Conservation (phyloP, 2,113 vertebrate genomes). For the Phaethon lepturus region DNA sequence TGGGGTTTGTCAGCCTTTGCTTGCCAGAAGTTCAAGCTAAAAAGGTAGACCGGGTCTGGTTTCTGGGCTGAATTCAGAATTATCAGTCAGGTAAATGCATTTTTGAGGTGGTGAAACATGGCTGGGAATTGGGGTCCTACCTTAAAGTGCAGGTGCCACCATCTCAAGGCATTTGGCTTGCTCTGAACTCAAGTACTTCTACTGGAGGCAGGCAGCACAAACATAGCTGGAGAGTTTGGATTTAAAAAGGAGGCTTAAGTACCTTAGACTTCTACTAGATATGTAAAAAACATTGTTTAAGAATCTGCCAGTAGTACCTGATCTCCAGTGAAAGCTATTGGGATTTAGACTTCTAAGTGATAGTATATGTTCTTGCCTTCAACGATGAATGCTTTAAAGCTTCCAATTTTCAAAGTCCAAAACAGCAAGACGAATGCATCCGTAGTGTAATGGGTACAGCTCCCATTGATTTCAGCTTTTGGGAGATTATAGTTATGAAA, state of each 20-base stretch:
- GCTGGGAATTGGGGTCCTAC: neutral
- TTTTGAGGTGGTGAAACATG: neutral
- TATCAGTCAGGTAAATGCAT: neutral
- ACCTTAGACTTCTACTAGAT: neutral
- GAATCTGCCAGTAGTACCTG: neutral
- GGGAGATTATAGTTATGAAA: slow-evolving; percentile 25
- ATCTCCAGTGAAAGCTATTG: neutral
- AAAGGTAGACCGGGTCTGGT: neutral
- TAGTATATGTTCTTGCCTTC: neutral
- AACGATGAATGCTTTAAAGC: neutral
- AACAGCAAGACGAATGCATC: neutral
- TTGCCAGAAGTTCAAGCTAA: neutral
- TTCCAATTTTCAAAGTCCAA: neutral
- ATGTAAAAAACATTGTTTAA: neutral
- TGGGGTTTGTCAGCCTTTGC: neutral
- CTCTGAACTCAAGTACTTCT: neutral
- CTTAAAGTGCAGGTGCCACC: neutral
- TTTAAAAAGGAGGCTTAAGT: neutral
- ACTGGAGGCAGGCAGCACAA: neutral
- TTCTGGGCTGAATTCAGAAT: neutral
- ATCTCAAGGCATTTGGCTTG: neutral
- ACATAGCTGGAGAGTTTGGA: neutral
- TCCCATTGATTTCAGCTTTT: neutral
- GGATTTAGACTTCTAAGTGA: neutral
- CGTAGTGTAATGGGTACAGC: neutral